Percentiles rank a stretch among this genome's conserved stretches.
phyloP scores from a whole-genome alignment of 2,113 vertebrate genomes.

The Taxidea taxus region DNA sequence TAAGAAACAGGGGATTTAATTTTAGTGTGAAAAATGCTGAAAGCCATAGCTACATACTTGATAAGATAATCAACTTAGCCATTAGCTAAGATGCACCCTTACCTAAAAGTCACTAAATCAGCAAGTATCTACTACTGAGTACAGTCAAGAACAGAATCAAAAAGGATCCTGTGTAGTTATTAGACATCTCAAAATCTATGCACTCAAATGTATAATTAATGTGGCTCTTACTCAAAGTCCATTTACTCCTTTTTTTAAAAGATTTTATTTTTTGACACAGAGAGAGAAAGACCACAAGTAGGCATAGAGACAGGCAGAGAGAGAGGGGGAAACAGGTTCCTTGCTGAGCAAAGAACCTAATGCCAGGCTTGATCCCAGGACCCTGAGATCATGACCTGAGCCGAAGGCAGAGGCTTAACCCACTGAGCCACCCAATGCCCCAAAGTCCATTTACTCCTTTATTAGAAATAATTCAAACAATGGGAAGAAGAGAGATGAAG shows the following conservation, averaged over 20 bases:
- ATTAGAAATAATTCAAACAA: not conserved
- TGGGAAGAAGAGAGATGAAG: not conserved
- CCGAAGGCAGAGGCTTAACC: too few species aligned
- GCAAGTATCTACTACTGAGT: not conserved
- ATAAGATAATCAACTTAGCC: not conserved
- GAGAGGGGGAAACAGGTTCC: too few species aligned
- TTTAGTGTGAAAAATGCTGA: conserved; percentile 10
- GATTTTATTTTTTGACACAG: too few species aligned
- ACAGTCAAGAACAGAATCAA: not conserved
- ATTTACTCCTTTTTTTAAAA: too few species aligned
- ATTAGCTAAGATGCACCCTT: not conserved
- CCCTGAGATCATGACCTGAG: too few species aligned
- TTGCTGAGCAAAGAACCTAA: too few species aligned
- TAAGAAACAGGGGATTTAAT: not conserved
- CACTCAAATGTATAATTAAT: conserved; percentile 7
- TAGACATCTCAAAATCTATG: not conserved
- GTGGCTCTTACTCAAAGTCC: not conserved
- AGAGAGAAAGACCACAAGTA: too few species aligned
- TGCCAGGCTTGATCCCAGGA: too few species aligned
- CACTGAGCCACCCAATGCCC: too few species aligned
- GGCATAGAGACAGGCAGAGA: too few species aligned
- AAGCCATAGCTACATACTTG: not conserved
- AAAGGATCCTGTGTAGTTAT: not conserved
- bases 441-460: not conserved
- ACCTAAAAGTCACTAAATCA: not conserved